A percentile compares a stretch with the other conserved stretches of the same genome.
Evolutionary conservation across 2,888 invertebrate genomes (phyloP).

Genomic region (Steromphala cineraria): DNA sequence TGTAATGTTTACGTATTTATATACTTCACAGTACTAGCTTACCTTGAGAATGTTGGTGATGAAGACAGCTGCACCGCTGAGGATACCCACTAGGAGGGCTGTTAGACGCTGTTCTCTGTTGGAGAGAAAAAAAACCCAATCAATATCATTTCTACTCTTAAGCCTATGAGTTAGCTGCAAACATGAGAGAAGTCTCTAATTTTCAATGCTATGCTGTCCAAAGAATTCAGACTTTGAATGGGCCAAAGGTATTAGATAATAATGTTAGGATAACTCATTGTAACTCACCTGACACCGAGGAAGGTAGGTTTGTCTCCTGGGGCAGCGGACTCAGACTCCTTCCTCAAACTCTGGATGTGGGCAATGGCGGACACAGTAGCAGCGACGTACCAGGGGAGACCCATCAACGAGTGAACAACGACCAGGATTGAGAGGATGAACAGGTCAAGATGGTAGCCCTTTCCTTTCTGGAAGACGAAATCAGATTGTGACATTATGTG

Average conservation of each 20-base stretch:
- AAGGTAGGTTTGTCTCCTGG: constrained; percentile 98
- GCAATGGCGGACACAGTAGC: constrained; percentile 98
- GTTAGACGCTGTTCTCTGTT: constrained; percentile 86
- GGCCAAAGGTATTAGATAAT: too few relatives aligned
- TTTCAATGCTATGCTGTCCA: too few relatives aligned
- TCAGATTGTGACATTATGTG: too few relatives aligned
- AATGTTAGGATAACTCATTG: too few relatives aligned
- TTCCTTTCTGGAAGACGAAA: constrained; percentile 85
- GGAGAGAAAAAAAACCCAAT: not conserved
- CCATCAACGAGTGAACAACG: constrained; percentile 91
- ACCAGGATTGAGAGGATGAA: constrained; percentile 91
- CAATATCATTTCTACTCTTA: too few relatives aligned
- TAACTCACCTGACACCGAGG: constrained; percentile 86
- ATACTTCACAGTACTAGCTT: not conserved
- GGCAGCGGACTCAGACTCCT: constrained; percentile 96
- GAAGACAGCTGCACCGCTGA: constrained; percentile 94
- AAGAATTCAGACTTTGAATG: too few relatives aligned
- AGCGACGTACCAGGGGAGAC: constrained; percentile 89
- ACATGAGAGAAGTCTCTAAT: too few relatives aligned
- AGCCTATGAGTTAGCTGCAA: too few relatives aligned
- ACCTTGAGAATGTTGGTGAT: constrained; percentile 88
- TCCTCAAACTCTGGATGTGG: constrained; percentile 95
- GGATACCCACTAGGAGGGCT: constrained; percentile 92
- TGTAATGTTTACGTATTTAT: too few relatives aligned
- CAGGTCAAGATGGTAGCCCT: constrained; percentile 96